A percentile compares a stretch with the other conserved stretches of the same genome.
Evolutionary conservation across 2,113 vertebrate species (phyloP).

Genomic region (Pelusios castaneus): DNA sequence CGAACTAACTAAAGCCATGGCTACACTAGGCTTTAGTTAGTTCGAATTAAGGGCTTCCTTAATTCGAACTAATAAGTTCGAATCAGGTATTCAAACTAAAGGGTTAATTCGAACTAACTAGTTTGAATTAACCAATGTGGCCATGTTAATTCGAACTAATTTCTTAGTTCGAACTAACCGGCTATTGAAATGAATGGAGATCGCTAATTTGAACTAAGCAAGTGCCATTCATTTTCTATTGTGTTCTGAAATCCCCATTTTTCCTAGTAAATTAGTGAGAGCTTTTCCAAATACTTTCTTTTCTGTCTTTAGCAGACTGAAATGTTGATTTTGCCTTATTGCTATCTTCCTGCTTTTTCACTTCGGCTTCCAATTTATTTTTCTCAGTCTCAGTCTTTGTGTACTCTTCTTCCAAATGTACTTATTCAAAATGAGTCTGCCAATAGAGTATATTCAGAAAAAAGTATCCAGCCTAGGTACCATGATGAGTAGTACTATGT

Average conservation of each 20-base stretch:
- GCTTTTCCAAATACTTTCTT: neutral
- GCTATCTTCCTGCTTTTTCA: neutral
- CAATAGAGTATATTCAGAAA: neutral
- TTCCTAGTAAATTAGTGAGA: neutral
- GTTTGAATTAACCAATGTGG: no score
- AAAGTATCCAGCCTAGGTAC: neutral
- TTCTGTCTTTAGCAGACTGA: neutral
- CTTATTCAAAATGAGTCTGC: neutral
- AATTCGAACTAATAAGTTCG: no score
- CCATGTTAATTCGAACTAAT: no score
- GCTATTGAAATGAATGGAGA: no score
- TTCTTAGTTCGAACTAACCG: no score
- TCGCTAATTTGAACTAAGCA: no score
- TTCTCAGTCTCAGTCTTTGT: neutral
- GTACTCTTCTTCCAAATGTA: neutral
- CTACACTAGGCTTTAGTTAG: no score
- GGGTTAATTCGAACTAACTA: no score
- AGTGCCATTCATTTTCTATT: neutral
- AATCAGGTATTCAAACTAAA: no score
- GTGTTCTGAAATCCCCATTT: neutral
- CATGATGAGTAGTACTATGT: neutral
- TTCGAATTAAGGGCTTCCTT: no score
- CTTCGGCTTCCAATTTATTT: neutral
- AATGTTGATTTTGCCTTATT: neutral
- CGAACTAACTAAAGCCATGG: no score